A percentile compares a stretch with the other conserved stretches of the same genome.
These are phyloP conservation scores for Mesembrinibis cayennensis DNA, from an alignment of 2,113 vertebrate genomes.

Conservation along the genomic window DNA sequence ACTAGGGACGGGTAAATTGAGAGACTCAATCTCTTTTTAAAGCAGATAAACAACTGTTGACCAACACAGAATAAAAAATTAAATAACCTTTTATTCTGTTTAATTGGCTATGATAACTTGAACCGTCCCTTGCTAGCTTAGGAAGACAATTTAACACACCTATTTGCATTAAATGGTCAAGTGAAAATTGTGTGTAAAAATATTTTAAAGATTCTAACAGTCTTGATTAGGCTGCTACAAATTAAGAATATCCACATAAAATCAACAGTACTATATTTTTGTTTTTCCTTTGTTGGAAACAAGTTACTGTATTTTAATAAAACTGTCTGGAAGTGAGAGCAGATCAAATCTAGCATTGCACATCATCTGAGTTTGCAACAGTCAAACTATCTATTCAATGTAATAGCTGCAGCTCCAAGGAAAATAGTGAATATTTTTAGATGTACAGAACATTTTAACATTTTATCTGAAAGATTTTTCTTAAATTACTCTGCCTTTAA, in stretches of 20 bases:
- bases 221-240: background rate
- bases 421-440: background rate
- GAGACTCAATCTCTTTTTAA: background rate
- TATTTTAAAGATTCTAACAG: background rate
- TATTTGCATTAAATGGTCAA: background rate
- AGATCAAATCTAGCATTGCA: background rate
- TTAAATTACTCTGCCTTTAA: background rate
- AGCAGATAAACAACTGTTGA: background rate
- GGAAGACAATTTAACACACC: background rate
- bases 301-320: background rate
- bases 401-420: background rate
- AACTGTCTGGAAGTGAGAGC: background rate
- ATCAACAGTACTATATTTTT: background rate
- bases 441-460: background rate
- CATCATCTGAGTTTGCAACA: background rate
- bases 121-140: background rate
- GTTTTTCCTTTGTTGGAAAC: background rate
- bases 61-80: background rate
- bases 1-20: background rate
- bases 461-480: background rate
- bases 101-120: background rate
- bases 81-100: background rate
- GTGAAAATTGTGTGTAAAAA: background rate
- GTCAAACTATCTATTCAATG: background rate
- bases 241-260: background rate